Conservation (phyloP, 2,888 invertebrate genomes). For the Oscheius sp. region DNA sequence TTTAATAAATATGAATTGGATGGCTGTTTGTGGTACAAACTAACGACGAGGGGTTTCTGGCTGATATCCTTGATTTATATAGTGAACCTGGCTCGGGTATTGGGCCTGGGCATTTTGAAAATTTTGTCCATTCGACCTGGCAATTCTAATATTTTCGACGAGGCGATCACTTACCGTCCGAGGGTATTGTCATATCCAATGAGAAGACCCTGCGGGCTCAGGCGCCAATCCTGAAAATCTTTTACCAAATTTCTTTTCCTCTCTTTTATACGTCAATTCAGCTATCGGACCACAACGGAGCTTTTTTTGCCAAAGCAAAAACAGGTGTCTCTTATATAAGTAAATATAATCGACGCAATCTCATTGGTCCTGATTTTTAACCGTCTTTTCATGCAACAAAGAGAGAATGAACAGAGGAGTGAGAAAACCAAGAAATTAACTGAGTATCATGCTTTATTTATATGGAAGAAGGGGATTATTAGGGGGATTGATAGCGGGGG, state of each 20-base stretch:
- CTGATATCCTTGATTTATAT: conserved; percentile 25
- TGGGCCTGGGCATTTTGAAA: conserved; percentile 20
- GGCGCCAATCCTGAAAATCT: conserved; percentile 49
- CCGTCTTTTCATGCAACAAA: neutral
- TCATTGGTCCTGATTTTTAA: neutral
- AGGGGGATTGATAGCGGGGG: neutral
- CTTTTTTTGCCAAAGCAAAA: neutral
- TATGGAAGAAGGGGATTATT: neutral
- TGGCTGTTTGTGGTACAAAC: neutral
- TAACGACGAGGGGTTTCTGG: neutral
- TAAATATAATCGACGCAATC: neutral
- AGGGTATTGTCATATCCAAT: conserved; percentile 60
- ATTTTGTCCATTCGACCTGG: conserved; percentile 15
- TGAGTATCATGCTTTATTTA: conserved; percentile 29
- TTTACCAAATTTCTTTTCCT: neutral
- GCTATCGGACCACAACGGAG: neutral
- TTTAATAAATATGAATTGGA: neutral
- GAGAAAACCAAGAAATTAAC: neutral
- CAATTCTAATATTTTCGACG: neutral
- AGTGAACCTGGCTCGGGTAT: conserved; percentile 28
- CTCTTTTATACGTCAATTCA: neutral
- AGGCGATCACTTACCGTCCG: conserved; percentile 40
- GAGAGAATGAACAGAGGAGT: too few relatives aligned
- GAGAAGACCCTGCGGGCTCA: conserved; percentile 52
- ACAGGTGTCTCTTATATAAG: conserved; percentile 9